Evolutionary conservation across 2,888 invertebrate genomes (phyloP), one percentile per base, ranked within the genome.

Genomic region (Brachylomia viminalis): DNA sequence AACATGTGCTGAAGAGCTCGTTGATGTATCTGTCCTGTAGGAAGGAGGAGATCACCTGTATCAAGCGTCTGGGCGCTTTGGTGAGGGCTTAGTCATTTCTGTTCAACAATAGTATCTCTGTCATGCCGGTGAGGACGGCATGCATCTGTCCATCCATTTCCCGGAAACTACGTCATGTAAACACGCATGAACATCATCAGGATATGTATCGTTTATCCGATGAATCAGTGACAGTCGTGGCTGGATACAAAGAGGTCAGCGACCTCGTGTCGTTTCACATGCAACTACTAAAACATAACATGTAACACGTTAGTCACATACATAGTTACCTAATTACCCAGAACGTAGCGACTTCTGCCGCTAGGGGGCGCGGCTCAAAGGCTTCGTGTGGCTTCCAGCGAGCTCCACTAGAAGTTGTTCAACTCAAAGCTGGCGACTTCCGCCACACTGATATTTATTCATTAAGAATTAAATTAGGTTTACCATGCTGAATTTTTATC

Each of bases 381-480:
- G 80, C 72, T 75, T 47, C 72, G 62, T n/a, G 73, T 42, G 66
- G 69, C 82, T 79, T 82, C 82, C 61, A 49, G 20, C 59, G 33
- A 77, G 71, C 68, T 59, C 56, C 66, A 68, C 56, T 67, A 73
- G 66, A 83, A 85, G 77, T 86, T 84, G 74, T 66, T 70, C 69
- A 45, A 74, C 73, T 72, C 86, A 77, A 66, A 86, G 75, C 78
- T 52, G 61, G 56, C 70, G 38, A 74, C 84, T 80, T 83, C 77
- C 85, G 61, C 54, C 66, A 38, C 65, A 56, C 79, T 79, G 77
- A 86, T 86, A 86, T 87, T 86, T 87, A 87, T 87, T 86, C 84
- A 86, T 85, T 85, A 83, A 77, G 73, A 84, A 87, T 87, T 81
- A 86, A 81, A 87, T 86, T 77, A 78, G 76, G 76, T 78, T 75